Percentiles rank a stretch among this genome's conserved stretches.
These are phyloP conservation scores for Hydractinia echinata DNA, from an alignment of 30 jellyfish, hydroid and myxozoan species.

Conservation along the genomic window DNA sequence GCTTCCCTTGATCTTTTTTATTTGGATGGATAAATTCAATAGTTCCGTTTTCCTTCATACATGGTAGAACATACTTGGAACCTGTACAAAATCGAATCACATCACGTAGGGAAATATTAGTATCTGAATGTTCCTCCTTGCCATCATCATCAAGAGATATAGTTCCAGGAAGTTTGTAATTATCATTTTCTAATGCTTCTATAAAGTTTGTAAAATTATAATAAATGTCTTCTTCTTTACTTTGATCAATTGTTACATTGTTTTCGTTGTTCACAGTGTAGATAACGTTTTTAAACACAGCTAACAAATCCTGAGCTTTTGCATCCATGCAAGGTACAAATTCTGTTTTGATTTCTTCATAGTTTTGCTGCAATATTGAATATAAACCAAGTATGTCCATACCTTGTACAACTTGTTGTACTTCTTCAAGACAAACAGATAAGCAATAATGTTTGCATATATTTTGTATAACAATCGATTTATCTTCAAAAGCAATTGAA, in stretches of 20 bases:
- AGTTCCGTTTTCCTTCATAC: conserved; percentile 16
- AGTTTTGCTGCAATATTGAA: conserved; percentile 16
- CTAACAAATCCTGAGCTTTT: neutral
- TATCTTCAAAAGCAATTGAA: neutral
- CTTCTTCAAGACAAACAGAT: conserved; percentile 30
- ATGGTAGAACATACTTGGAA: conserved; percentile 11
- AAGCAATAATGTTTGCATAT: conserved; percentile 29
- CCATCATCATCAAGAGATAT: conserved; percentile 6
- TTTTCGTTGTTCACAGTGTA: neutral
- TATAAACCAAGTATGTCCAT: conserved; percentile 11
- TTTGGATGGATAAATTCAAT: conserved; percentile 1
- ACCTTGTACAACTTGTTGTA: conserved; percentile 29
- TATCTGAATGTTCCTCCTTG: conserved; percentile 3
- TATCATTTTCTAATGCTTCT: conserved; percentile 8
- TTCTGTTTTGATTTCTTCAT: conserved; percentile 26
- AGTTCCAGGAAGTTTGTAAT: neutral
- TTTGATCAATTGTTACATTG: too few species aligned
- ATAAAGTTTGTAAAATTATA: neutral
- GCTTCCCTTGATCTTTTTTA: neutral
- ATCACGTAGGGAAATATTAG: neutral
- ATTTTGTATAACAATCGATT: neutral
- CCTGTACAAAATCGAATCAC: conserved; percentile 19
- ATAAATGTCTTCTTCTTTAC: conserved; percentile 24
- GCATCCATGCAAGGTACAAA: neutral
- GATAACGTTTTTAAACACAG: neutral